Evolutionary conservation across 2,797 vertebrate species (phyloP).

Genomic region (Syndactyla subalaris): DNA sequence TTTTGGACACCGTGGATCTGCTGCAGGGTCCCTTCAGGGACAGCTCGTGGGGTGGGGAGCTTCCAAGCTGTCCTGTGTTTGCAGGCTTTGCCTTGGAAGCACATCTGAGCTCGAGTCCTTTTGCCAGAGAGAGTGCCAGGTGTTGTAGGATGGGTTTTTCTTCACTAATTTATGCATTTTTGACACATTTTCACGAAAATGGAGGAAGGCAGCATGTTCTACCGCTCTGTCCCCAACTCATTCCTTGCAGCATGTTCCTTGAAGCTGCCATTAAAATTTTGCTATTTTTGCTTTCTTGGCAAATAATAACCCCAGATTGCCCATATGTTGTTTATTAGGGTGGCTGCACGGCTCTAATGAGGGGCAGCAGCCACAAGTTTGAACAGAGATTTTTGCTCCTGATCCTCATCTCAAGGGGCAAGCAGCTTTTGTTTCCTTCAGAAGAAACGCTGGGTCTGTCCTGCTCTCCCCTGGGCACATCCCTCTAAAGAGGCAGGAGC

Average conservation of each 20-base stretch:
- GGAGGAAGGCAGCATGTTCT: neutral
- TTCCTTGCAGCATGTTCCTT: neutral
- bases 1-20: neutral
- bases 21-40: neutral
- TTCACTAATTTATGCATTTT: conserved; percentile 13
- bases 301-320: conserved; percentile 14
- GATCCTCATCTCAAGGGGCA: neutral
- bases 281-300: conserved; percentile 51
- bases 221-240: neutral
- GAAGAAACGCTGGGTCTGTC: neutral
- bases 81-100: neutral
- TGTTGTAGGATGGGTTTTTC: neutral
- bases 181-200: neutral
- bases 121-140: neutral
- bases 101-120: neutral
- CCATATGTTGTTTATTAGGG: conserved; percentile 60
- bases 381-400: conserved; percentile 19
- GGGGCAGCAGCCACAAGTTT: conserved; percentile 19
- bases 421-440: neutral
- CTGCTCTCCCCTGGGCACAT: neutral
- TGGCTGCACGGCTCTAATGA: neutral
- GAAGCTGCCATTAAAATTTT: conserved; percentile 17
- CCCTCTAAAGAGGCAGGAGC: neutral
- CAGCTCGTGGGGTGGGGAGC: neutral
- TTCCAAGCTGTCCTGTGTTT: neutral